Conservation (phyloP, 2,113 vertebrate genomes). For the Sterrhoptilus dennistouni region DNA sequence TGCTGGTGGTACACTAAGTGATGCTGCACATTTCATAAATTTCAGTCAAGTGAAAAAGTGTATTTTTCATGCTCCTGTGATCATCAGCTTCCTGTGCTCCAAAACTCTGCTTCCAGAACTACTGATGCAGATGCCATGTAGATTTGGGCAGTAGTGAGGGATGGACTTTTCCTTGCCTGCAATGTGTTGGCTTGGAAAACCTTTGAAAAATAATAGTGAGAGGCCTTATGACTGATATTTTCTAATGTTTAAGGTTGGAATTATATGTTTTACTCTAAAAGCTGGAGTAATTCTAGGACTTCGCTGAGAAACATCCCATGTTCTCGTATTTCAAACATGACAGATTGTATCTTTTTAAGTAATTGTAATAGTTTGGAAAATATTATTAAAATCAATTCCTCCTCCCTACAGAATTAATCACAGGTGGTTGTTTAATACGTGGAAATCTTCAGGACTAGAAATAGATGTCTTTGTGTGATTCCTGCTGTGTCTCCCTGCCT, state of each 20-base stretch:
- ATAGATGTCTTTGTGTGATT: neutral
- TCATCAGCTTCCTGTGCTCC: neutral
- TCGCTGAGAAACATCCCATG: neutral
- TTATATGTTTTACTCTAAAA: neutral
- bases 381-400: constrained; percentile 40
- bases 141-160: neutral
- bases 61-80: constrained; percentile 5
- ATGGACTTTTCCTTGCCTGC: neutral
- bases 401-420: neutral
- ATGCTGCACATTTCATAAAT: neutral
- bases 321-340: neutral
- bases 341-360: neutral
- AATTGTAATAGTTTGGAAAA: constrained; percentile 1
- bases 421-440: neutral
- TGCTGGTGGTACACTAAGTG: neutral
- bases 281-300: neutral
- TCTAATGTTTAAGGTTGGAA: neutral
- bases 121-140: neutral
- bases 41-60: constrained; percentile 26
- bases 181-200: neutral
- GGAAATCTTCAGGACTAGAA: neutral
- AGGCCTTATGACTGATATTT: neutral
- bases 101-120: neutral
- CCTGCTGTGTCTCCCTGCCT: neutral
- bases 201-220: neutral